Conservation (phyloP, 2,888 invertebrate genomes). For the Hydraecia micacea region DNA sequence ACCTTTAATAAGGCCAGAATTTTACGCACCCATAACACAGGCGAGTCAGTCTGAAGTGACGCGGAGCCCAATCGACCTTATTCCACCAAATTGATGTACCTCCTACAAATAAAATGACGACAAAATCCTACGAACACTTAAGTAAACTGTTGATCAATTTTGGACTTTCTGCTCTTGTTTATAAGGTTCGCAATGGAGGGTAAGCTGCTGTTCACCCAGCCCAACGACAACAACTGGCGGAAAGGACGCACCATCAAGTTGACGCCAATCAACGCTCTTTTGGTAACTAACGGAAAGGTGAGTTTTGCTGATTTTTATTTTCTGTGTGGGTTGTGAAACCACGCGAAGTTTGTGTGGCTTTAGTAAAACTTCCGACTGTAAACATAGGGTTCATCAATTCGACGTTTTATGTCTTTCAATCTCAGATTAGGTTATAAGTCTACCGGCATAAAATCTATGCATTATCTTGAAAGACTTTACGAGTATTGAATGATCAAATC, state of each 20-base stretch:
- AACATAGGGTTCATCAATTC: not conserved
- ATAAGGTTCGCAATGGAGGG: constrained; percentile 96
- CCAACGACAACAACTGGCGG: constrained; percentile 97
- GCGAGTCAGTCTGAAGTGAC: constrained; percentile 54
- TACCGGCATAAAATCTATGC: not conserved
- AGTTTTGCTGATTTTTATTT: constrained; percentile 64
- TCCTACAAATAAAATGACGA: constrained; percentile 58
- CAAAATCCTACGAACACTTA: constrained; percentile 47
- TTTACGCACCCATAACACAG: constrained; percentile 51
- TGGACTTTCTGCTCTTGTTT: constrained; percentile 60
- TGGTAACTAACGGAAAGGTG: constrained; percentile 98
- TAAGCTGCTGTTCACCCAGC: constrained; percentile 96
- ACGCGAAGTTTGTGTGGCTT: not conserved
- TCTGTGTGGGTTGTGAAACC: constrained; percentile 18
- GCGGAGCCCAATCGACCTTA: constrained; percentile 61
- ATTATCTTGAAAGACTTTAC: not conserved
- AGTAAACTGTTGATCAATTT: constrained; percentile 52
- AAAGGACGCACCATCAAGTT: constrained; percentile 97
- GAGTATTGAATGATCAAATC: not conserved
- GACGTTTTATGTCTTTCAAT: not conserved
- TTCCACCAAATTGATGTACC: constrained; percentile 61
- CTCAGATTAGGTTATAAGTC: not conserved
- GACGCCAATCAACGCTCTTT: constrained; percentile 96
- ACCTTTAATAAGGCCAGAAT: constrained; percentile 54
- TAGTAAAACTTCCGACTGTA: constrained; percentile 29